Evolutionary conservation across 1,140 invertebrate genomes (phyloP), one percentile per base, ranked within the genome.

Genomic region (Zaprionus nigranus): DNA sequence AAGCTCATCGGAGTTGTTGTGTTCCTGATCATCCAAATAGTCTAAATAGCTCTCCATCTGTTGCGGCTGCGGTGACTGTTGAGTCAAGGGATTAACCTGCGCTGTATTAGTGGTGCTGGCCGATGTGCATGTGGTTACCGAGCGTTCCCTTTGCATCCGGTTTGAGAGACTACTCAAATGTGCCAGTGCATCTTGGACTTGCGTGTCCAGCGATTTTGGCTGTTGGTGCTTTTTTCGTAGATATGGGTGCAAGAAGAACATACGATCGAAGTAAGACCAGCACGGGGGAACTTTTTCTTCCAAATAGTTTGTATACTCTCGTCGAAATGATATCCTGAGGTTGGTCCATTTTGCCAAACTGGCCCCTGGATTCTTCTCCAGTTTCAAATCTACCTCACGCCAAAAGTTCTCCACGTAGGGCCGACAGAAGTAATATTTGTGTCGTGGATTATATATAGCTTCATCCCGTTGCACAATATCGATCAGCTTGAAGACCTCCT

Each of bases 261-360:
- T 92, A 1, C 91, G 87, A 62, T 92, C 91, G 46, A 92, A 92
- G 51, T 92, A 92, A 5, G 91, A 83, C 91, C 91, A 92, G 30
- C 91, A 92, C 1, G 91, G 91, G 5, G 91, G 90, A 5, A 91
- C 86, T 64, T 92, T 91, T 58, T 92, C 91, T 46, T 92, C 90
- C 53, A 92, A 62, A 58, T 90, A 92, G 56, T 91, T 91, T 1
- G 91, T 91, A 58, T 91, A 92, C 59, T 92, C 91, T 12, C 91
- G 83, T 6, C 91, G 78, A 53, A 92, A 92, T 0, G 91, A 92
- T 22, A 92, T 92, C 20, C 91, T 78, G 17, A 92, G 65, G 68
- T 92, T 92, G 9, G 91, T 92, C 91, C 91, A 92, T 65, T 92
- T 92, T n/a, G 91, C 91, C n/a, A 92, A 59, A 57, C 91, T 92